Evolutionary conservation across 1,140 invertebrate species (phyloP), one percentile per base, ranked within the genome.

Genomic region (Drosophila truncata): DNA sequence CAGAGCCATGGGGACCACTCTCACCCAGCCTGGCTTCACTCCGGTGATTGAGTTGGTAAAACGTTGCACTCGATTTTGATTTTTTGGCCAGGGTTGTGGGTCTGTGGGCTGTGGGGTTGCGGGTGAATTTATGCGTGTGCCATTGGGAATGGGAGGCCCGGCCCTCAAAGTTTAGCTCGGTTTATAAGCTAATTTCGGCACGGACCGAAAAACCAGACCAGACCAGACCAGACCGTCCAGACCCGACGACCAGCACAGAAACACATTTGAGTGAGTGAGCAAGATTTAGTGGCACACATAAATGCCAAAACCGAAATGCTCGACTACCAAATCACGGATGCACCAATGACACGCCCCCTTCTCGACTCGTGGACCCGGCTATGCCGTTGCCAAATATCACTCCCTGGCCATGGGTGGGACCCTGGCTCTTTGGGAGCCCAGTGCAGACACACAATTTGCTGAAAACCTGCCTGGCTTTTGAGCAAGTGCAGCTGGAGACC

Each of bases 21-120:
- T 57, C 54, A 64, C 63, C 64, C 46, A 47, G 54, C 47, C 52
- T 41, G 55, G 61, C 60, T 64, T 54, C 25, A 37, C 42, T 55
- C 74, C 54, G 74, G 82, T 90, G 86, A 90, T 90, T 91, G 86
- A 90, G 86, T 90, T 90, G 82, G 76, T 74, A 90, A 91, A 82
- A 77, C 86, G 82, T 78, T 88, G 85, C 85, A 75, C 73, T 78
- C 84, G 85, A 90, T 87, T 87, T 88, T 82, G 79, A 88, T 84
- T 88, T 88, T 87, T 82, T 66, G 39, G 57, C 13, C 13, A 42
- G 18, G 61, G 39, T 13, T 4, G 39, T 23, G 41, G 33, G 41
- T 29, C 46, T n/a, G 46, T 49, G 42, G 27, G 10, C 25, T n/a
- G 37, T 35, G 62, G 35, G 50, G 31, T 23, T 16, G 20, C 33